Conservation (phyloP, 1,140 invertebrate species). For the Lordiphosa collinella region DNA sequence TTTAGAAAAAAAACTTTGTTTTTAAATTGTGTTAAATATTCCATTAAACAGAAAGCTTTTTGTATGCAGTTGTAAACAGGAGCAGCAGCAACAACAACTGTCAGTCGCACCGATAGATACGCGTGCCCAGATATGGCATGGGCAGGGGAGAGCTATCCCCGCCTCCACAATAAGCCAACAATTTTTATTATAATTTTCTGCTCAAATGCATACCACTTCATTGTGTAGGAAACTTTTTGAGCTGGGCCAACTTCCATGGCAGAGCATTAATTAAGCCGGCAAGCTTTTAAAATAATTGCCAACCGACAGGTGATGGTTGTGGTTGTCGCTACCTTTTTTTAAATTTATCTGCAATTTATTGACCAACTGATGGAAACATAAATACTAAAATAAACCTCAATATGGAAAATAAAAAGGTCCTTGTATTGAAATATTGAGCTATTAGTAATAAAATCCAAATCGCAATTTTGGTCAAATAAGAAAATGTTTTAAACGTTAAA, state of each 20-base stretch:
- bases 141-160: not conserved
- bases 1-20: conserved; percentile 53
- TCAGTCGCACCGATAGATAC: conserved; percentile 38
- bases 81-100: conserved; percentile 35
- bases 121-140: conserved; percentile 2
- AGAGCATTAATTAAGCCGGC: conserved; percentile 46
- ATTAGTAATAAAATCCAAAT: no score
- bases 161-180: conserved; percentile 38
- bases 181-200: conserved; percentile 74
- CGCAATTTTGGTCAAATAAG: no score
- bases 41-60: conserved; percentile 76
- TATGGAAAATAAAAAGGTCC: no score
- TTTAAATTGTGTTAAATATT: conserved; percentile 78
- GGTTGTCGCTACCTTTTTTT: not conserved
- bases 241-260: conserved; percentile 21
- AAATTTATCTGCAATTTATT: conserved; percentile 8
- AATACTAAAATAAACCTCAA: conserved; percentile 2
- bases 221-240: conserved; percentile 40
- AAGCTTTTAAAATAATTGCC: conserved; percentile 69
- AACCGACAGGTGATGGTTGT: conserved; percentile 21
- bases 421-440: no score
- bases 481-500: no score
- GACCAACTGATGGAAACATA: conserved; percentile 8
- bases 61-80: conserved; percentile 50
- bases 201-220: conserved; percentile 54